Base-by-base conservation (phyloP, 1,140 invertebrate genomes). In the Drosophila kurseongensis region DNA sequence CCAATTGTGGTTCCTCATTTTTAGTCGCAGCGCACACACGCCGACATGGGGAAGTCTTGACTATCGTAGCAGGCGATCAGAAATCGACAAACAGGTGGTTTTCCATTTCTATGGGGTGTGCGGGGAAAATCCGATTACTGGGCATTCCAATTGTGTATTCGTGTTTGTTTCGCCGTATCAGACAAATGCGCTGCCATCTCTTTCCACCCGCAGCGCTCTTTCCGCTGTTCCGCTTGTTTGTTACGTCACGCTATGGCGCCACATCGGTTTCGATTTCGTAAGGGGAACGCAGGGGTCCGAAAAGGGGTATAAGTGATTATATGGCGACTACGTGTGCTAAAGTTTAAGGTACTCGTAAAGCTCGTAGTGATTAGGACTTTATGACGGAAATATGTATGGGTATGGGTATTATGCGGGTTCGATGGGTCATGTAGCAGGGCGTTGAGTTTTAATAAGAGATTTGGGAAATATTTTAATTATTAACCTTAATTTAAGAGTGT, bases 21-120 rank as follows among this genome's bases (percentile, higher is more conserved):
- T 85, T 80, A 84, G 74, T 81, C 78, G 58, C 51, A 67, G 78
- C 69, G 85, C 73, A 89, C 84, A 91, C 80, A 88, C 89, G 83
- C 50, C 81, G 84, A 91, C 89, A 91, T 91, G 89, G 89, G 89
- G 89, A 91, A 91, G 89, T 91, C 89, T 89, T 80, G 80, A 85
- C 89, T 89, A 82, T 72, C 59, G 55, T 71, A 91, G 58, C 76
- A 89, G 89, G 89, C 78, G 72, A 51, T 44, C 89, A 90, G 85
- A 74, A 80, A 23, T 51, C 51, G 10, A 6, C 38, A 29, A 18
- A 67, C 48, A 59, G 47, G 59, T 48, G 44, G 12, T 42, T 32
- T 13, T 52, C 8, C 8, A 14, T 29, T 48, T 48, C 7, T 4
- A 29, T 38, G 42, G 51, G 59, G 36, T 27, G 45, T 55, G 60